Base-by-base conservation (phyloP, 2,113 vertebrate species). In the Albula goreensis region DNA sequence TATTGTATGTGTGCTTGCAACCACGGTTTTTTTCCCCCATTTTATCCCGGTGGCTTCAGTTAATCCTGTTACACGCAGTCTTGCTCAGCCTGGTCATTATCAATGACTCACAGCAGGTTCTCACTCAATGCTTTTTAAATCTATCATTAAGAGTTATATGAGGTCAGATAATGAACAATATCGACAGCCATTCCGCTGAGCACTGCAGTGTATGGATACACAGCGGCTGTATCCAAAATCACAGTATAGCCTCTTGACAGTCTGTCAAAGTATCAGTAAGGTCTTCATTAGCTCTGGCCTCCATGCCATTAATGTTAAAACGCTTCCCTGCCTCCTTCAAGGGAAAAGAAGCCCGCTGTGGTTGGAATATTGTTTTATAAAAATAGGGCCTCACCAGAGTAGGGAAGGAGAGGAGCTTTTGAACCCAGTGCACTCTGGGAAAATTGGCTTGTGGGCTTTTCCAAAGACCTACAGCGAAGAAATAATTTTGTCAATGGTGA, bases 321-420 rank as follows among this genome's bases (percentile, higher is more conserved):
- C 85, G 41, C 70, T 52, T 70, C 48, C 41, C 48, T 17, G 50
- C 15, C 13, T 48, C 2, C 78, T 60, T 82, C 49, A 70, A 31
- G 52, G 50, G 81, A 25, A 84, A 74, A 86, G 81, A 10, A 84
- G 77, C 63, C 49, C 22, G 74, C 77, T 85, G 85, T 87, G 86
- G 87, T 83, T 70, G 25, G 77, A 85, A 86, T 88, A 87, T 84
- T 86, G 85, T 84, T 88, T 85, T 89, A 87, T 88, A 89, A 88
- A 22, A 83, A 85, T 84, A 85, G 84, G 85, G 82, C 66, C 52
- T 48, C 56, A 31, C 25, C n/a, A 8, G 51, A 85, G 83, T 22
- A 49, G 78, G 77, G 49, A 79, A 17, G 63, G 25, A 57, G 82
- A 86, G 50, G 60, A 74, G 56, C 25, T 22, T 41, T 80, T 19